These are phyloP conservation scores for Tuberolachnus salignus DNA, from an alignment of 2,888 invertebrate species.

Conservation along the genomic window DNA sequence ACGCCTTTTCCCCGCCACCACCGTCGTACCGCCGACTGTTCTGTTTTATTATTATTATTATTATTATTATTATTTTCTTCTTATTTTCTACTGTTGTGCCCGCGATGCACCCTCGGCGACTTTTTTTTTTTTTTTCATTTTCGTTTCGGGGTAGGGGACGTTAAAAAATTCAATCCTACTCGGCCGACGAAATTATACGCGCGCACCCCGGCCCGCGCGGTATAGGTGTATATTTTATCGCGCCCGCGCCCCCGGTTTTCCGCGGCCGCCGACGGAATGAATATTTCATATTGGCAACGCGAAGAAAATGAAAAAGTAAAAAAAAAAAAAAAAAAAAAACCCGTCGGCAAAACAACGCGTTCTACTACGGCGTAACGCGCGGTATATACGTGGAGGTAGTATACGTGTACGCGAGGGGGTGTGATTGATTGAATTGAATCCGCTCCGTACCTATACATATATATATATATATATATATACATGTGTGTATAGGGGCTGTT, in stretches of 20 bases:
- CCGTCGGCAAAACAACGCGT: no score
- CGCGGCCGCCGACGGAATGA: conserved; percentile 3
- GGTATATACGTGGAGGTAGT: no score
- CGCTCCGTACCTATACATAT: no score
- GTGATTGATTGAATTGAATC: not conserved
- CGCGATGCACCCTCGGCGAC: no score
- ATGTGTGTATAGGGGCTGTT: no score
- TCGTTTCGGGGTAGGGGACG: conserved; percentile 3
- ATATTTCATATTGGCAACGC: conserved; percentile 19
- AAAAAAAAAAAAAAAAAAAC: no score
- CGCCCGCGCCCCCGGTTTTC: not conserved
- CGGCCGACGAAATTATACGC: conserved; percentile 39
- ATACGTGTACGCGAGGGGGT: not conserved
- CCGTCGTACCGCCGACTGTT: conserved; percentile 23
- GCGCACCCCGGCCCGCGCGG: not conserved
- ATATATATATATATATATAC: no score
- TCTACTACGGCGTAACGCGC: not conserved
- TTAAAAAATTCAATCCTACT: conserved; percentile 47
- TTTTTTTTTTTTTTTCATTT: not conserved
- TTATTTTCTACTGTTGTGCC: not conserved
- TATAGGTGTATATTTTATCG: conserved; percentile 37
- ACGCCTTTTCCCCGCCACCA: no score
- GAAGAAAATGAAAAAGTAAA: not conserved
- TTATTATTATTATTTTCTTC: not conserved
- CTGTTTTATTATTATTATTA: conserved; percentile 4